Evolutionary conservation across 2,888 invertebrate species (phyloP).

Genomic region (Drosophila kuntzei): DNA sequence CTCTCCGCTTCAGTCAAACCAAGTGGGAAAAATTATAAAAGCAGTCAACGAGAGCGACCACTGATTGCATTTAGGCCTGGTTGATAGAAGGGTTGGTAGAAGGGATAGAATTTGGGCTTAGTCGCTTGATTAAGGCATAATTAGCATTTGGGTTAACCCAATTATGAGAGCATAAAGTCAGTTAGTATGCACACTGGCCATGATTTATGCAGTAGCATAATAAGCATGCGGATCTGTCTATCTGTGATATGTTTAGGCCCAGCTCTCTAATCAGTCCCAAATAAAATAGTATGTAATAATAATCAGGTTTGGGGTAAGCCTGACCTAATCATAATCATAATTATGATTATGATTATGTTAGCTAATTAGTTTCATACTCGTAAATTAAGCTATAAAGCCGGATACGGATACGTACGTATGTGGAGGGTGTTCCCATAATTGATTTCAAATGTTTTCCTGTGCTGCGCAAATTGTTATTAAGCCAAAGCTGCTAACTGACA

Average conservation of each 20-base stretch:
- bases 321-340: slow-evolving; percentile 50
- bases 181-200: slow-evolving; percentile 23
- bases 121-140: slow-evolving; percentile 44
- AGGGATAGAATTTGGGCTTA: neutral
- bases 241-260: neutral
- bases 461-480: slow-evolving; percentile 53
- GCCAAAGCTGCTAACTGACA: slow-evolving; percentile 49
- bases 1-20: slow-evolving; percentile 28
- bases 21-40: slow-evolving; percentile 41
- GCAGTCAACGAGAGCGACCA: slow-evolving; percentile 10
- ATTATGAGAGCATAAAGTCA: slow-evolving; percentile 29
- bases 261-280: slow-evolving; percentile 17
- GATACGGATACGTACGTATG: slow-evolving; percentile 32
- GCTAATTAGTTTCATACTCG: slow-evolving; percentile 74
- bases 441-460: slow-evolving; percentile 71
- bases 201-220: slow-evolving; percentile 73
- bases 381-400: slow-evolving; percentile 73
- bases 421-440: slow-evolving; percentile 53
- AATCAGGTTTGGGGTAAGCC: slow-evolving; percentile 1
- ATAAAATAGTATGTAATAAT: slow-evolving; percentile 49
- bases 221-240: slow-evolving; percentile 34
- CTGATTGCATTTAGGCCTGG: slow-evolving; percentile 14
- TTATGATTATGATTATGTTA: slow-evolving; percentile 53
- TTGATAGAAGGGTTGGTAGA: no score
- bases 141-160: slow-evolving; percentile 44